Evolutionary conservation across 2,888 invertebrate species (phyloP).

Genomic region (Diabrotica balteata): DNA sequence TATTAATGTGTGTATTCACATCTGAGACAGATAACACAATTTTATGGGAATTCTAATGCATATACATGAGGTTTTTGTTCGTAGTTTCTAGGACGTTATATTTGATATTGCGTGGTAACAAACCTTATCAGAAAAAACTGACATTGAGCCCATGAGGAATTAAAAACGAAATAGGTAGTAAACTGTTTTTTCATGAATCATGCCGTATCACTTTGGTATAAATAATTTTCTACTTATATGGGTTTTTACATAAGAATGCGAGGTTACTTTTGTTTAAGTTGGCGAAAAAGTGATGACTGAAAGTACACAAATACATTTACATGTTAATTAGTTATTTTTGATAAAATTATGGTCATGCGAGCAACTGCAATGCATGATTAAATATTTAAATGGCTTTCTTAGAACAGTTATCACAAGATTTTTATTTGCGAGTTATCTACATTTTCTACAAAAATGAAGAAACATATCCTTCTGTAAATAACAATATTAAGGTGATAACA

Average conservation of each 20-base stretch:
- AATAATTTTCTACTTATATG: constrained; percentile 1
- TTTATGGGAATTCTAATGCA: no score
- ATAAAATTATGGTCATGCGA: not conserved
- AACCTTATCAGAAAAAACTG: constrained; percentile 2
- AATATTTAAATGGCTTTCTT: no score
- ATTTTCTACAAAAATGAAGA: no score
- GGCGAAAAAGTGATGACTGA: constrained; percentile 1
- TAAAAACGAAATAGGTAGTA: not conserved
- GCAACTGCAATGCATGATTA: no score
- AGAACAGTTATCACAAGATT: no score
- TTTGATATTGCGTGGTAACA: not conserved
- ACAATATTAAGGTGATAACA: no score
- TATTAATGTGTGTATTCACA: no score
- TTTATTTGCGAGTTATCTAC: no score
- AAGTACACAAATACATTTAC: not conserved
- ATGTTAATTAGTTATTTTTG: not conserved
- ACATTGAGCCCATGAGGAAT: constrained; percentile 1
- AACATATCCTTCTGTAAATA: no score
- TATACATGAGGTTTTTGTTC: no score
- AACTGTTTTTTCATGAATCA: constrained; percentile 2
- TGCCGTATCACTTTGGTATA: not conserved
- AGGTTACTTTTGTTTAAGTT: constrained; percentile 12
- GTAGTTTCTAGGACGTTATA: no score
- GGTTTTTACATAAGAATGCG: constrained; percentile 10
- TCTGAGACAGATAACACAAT: no score